Conservation (phyloP, 2,797 vertebrate species). For the Psittacula echo region DNA sequence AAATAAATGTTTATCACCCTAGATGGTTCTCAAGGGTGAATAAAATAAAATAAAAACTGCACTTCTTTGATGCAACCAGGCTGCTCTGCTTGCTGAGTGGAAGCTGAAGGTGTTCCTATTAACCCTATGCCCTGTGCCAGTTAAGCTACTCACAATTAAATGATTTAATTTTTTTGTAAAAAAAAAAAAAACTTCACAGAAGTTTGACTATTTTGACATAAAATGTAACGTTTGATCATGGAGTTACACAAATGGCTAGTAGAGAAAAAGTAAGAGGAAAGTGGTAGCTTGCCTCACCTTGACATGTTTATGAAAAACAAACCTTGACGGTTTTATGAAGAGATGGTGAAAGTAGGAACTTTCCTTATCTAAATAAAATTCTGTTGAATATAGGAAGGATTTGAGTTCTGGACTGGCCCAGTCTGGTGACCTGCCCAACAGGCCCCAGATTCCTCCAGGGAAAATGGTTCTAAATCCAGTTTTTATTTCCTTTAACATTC, state of each 20-base stretch:
- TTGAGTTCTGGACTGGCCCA: background rate
- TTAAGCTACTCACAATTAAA: background rate
- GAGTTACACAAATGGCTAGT: background rate
- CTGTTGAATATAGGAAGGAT: background rate
- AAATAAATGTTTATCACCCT: background rate
- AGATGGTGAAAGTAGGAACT: background rate
- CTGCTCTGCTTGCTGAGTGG: background rate
- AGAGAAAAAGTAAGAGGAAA: background rate
- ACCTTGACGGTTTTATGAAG: background rate
- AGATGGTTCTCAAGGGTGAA: background rate
- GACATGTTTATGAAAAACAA: background rate
- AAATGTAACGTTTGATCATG: rapidly evolving
- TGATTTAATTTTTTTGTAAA: background rate
- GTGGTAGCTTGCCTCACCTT: background rate
- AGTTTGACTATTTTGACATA: background rate
- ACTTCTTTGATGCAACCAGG: background rate
- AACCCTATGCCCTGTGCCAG: background rate
- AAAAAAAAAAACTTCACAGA: background rate
- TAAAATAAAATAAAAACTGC: background rate
- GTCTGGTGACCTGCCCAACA: background rate
- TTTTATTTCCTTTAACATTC: background rate
- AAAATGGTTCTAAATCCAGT: background rate
- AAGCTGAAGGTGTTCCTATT: background rate
- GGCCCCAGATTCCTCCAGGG: background rate
- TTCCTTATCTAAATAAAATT: background rate